Evolutionary conservation across 2,797 vertebrate genomes (phyloP).

Genomic region (Oreonectes daqikongensis): DNA sequence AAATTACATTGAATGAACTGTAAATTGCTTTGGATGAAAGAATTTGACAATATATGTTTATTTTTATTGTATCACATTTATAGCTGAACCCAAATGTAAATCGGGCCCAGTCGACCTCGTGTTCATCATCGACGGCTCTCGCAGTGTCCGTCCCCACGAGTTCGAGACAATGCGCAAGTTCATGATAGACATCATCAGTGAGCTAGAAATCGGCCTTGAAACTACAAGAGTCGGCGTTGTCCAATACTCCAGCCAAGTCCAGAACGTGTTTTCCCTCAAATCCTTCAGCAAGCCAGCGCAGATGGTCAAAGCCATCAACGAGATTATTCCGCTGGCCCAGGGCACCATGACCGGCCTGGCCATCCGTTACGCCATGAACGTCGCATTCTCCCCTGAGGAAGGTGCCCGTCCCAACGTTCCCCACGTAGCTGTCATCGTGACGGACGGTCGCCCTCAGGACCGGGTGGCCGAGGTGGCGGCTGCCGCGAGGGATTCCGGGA

Average conservation of each 20-base stretch:
- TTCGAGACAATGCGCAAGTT: constrained; percentile 96
- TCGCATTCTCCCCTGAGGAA: constrained; percentile 85
- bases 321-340: constrained; percentile 90
- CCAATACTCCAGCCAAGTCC: constrained; percentile 97
- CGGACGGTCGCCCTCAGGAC: constrained; percentile 94
- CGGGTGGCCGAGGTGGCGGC: constrained; percentile 90
- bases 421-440: constrained; percentile 89
- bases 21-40: too few species aligned
- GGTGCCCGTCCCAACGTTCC: constrained; percentile 87
- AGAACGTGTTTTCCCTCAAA: constrained; percentile 92
- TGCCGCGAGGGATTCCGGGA: constrained; percentile 86
- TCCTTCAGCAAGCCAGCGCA: constrained; percentile 74
- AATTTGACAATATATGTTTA: not conserved
- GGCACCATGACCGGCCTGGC: constrained; percentile 98
- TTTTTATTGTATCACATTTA: constrained; percentile 15
- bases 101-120: constrained; percentile 91
- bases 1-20: too few species aligned
- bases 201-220: constrained; percentile 84
- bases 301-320: constrained; percentile 89
- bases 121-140: constrained; percentile 97
- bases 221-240: constrained; percentile 90
- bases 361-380: constrained; percentile 91
- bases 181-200: constrained; percentile 90
- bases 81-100: constrained; percentile 82
- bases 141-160: constrained; percentile 93